Conservation (phyloP, 2,797 vertebrate species). For the Ctenopoma kingsleyae region DNA sequence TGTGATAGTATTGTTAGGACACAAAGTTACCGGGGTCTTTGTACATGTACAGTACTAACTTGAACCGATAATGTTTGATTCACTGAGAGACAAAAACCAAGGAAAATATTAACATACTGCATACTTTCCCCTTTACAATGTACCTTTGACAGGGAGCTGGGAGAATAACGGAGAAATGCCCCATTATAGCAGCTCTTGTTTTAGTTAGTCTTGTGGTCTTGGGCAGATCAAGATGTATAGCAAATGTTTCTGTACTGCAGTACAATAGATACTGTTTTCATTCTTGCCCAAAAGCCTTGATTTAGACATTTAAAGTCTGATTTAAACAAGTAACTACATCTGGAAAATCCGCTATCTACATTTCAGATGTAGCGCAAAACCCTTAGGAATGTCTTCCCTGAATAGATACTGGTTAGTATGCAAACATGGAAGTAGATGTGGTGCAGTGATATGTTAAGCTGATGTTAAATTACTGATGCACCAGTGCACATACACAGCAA, state of each 20-base stretch:
- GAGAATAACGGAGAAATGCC: neutral
- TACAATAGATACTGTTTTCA: neutral
- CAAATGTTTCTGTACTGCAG: neutral
- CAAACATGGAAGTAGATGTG: constrained; percentile 29
- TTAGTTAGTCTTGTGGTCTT: neutral
- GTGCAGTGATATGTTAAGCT: constrained; percentile 21
- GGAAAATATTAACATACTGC: neutral
- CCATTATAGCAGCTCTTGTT: neutral
- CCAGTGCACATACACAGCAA: constrained; percentile 28
- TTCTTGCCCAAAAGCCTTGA: neutral
- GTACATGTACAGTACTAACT: constrained; percentile 6
- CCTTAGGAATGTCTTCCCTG: neutral
- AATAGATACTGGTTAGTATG: neutral
- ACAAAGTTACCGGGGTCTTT: constrained; percentile 52
- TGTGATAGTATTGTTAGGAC: constrained; percentile 74
- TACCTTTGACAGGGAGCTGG: neutral
- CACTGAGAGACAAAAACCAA: neutral
- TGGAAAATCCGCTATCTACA: neutral
- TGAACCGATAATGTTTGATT: neutral
- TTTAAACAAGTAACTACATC: neutral
- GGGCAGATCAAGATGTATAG: neutral
- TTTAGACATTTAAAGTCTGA: neutral
- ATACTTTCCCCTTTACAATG: neutral
- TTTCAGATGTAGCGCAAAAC: neutral
- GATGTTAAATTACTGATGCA: constrained; percentile 19